Conservation (phyloP, 2,797 vertebrate species). For the Rhinella marina region DNA sequence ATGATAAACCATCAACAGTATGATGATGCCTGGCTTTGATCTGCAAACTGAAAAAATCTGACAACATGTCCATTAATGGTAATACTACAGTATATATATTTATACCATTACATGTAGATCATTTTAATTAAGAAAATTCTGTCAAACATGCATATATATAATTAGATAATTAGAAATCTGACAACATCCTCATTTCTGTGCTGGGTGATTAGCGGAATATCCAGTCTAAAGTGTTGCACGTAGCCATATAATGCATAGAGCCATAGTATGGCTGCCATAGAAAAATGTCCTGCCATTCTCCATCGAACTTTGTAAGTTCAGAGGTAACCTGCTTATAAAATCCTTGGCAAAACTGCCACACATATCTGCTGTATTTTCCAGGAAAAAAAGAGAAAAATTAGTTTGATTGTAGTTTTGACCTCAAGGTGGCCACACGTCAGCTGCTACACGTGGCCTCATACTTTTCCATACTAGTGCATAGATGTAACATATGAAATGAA, state of each 20-base stretch:
- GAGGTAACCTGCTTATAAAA: too few species aligned
- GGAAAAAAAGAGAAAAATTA: too few species aligned
- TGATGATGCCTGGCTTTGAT: conserved; percentile 6
- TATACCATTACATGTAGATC: not conserved
- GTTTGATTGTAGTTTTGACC: too few species aligned
- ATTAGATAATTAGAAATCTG: conserved; percentile 60
- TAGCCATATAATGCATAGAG: not conserved
- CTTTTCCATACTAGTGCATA: too few species aligned
- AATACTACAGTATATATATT: conserved; percentile 47
- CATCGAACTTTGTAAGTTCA: too few species aligned
- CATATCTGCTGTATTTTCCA: too few species aligned
- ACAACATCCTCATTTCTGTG: conserved; percentile 63
- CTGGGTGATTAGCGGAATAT: conserved; percentile 55
- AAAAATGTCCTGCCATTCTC: too few species aligned
- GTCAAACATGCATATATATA: conserved; percentile 55
- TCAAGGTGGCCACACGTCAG: too few species aligned
- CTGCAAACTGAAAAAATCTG: conserved; percentile 1
- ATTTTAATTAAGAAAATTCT: conserved; percentile 65
- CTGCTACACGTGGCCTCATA: too few species aligned
- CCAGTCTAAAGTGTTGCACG: not conserved
- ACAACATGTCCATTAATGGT: conserved; percentile 22
- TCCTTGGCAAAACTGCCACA: too few species aligned
- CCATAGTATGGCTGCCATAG: too few species aligned
- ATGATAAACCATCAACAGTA: conserved; percentile 2
- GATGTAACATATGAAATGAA: too few species aligned